Percentiles rank a stretch among this genome's conserved stretches.
These are phyloP conservation scores for Amphilophus citrinellus DNA, from an alignment of 2,113 vertebrate genomes.

Conservation along the genomic window DNA sequence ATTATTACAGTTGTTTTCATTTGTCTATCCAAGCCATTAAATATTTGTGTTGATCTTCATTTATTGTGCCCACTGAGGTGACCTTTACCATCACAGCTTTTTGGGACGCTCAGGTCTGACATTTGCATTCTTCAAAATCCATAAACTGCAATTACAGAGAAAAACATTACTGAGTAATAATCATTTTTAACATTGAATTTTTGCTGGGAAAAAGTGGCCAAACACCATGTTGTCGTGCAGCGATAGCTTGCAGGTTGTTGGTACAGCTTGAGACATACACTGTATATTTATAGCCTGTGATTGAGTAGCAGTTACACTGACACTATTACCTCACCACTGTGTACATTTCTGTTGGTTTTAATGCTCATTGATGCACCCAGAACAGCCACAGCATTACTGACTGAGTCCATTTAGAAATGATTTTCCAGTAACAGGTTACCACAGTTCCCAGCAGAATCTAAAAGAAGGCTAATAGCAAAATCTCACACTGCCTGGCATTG, in stretches of 20 bases:
- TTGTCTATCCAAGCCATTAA: not conserved
- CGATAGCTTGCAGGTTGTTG: not conserved
- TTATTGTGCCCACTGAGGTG: not conserved
- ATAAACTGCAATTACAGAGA: slow-evolving; percentile 5
- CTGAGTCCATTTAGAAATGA: slow-evolving; percentile 1
- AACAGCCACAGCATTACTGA: not conserved
- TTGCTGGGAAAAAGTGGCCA: not conserved
- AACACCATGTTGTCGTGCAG: not conserved
- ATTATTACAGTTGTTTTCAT: not conserved
- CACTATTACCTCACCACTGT: not conserved
- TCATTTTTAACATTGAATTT: slow-evolving; percentile 5
- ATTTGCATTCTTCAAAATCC: slow-evolving; percentile 18
- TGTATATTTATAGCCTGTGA: not conserved
- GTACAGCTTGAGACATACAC: not conserved
- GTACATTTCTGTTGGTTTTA: not conserved
- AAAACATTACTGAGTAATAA: slow-evolving; percentile 10
- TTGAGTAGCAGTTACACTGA: not conserved
- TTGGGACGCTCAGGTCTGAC: slow-evolving; percentile 15
- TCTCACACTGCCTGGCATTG: not conserved
- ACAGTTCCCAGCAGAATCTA: not conserved
- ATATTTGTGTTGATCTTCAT: not conserved
- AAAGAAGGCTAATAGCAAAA: not conserved
- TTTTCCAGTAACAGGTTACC: not conserved
- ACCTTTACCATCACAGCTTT: slow-evolving; percentile 23
- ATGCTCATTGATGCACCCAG: not conserved